Evolutionary conservation across 2,797 vertebrate species (phyloP).

Genomic region (Luscinia megarhynchos): DNA sequence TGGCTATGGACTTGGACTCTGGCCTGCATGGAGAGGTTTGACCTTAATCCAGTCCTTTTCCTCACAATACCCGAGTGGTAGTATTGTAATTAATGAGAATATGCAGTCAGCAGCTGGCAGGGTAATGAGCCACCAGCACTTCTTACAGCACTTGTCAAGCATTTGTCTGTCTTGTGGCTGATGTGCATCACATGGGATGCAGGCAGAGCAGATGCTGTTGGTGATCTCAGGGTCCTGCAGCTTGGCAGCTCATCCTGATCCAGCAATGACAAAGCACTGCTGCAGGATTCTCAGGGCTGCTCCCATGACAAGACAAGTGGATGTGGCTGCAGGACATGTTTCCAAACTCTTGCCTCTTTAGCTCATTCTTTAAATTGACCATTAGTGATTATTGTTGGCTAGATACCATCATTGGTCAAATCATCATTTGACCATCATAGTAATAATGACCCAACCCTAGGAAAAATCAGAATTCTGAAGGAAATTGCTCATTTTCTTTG

Average conservation of each 20-base stretch:
- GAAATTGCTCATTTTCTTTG: background rate
- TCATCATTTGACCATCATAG: background rate
- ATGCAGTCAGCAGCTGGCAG: background rate
- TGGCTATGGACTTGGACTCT: slow-evolving; percentile 87
- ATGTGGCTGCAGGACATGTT: background rate
- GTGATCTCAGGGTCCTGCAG: background rate
- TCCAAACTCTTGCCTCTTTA: background rate
- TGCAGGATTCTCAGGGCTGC: background rate
- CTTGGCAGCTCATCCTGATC: background rate
- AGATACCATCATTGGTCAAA: background rate
- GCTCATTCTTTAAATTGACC: background rate
- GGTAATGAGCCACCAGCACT: background rate
- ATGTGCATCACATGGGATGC: background rate
- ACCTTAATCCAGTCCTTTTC: background rate
- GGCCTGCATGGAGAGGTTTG: slow-evolving; percentile 86
- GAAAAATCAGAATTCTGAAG: background rate
- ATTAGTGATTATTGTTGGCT: background rate
- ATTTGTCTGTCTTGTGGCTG: background rate
- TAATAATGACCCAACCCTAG: background rate
- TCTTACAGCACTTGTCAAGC: background rate
- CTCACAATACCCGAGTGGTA: background rate
- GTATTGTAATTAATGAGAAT: background rate
- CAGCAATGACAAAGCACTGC: background rate
- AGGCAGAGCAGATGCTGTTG: background rate
- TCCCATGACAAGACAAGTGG: background rate